Evolutionary conservation across 2,797 vertebrate genomes (phyloP), one percentile per base, ranked within the genome.

Genomic region (Ciconia nigra): DNA sequence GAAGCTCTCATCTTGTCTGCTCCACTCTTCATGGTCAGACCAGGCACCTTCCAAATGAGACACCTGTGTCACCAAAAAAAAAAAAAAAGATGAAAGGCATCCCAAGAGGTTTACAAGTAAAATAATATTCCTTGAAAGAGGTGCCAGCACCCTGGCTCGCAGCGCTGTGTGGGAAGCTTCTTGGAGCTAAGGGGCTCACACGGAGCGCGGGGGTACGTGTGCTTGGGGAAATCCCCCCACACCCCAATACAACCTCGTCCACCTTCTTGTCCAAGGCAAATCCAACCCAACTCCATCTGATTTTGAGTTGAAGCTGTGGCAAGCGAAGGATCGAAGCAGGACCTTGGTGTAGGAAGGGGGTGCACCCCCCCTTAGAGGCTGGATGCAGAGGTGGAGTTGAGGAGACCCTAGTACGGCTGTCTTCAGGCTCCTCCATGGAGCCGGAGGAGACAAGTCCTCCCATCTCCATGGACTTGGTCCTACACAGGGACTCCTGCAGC

Each of bases 181-280:
- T 73, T 13, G 15, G 24, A 85, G 42, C 39, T 72, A 18, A 62
- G n/a, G 73, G 67, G 14, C n/a, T 74, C 59, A 66, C 42, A 83
- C 0, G 2, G 58, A 81, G 33, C 14, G 52, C 0, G 0, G 21
- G 46, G n/a, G 12, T 65, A 44, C 0, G 0, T 10, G 21, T 57
- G 15, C n/a, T 41, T 51, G n/a, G 13, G 25, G 49, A 83, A 61
- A 57, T 62, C 26, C n/a, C 9, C 33, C 39, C 42, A 15, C 10
- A 20, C 15, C 18, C 20, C 37, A 76, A 13, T 35, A 25, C 72
- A 55, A 26, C 31, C 41, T 72, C 5, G 1, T 21, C 55, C 31
- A 65, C 37, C 8, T 80, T 80, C 55, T 55, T 10, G 33, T n/a
- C 10, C 24, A 80, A 77, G 51, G 61, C 13, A 77, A 81, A 79